Percentiles rank a stretch among this genome's conserved stretches.
These are phyloP conservation scores for Acrocyrtus sp. DNA, from an alignment of 2,888 invertebrate genomes.

Conservation along the genomic window DNA sequence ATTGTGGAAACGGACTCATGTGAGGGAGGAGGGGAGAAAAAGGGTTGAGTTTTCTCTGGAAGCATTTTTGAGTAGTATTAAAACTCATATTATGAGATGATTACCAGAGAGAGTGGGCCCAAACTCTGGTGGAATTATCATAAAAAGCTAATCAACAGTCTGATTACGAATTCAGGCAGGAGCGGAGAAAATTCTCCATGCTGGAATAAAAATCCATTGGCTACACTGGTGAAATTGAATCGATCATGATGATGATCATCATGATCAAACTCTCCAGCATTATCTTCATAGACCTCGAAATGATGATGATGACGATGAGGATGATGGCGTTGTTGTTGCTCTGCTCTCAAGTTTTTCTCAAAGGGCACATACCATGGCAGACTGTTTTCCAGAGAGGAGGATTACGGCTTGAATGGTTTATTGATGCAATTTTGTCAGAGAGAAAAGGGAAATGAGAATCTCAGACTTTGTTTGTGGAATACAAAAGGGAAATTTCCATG, in stretches of 20 bases:
- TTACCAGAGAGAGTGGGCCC: too few species aligned
- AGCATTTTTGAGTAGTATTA: too few species aligned
- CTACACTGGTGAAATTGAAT: constrained; percentile 30
- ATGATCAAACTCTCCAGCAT: constrained; percentile 9
- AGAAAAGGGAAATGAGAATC: constrained; percentile 50
- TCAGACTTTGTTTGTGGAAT: constrained; percentile 46
- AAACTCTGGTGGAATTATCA: constrained; percentile 47
- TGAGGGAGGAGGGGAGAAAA: neutral
- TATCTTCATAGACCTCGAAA: constrained; percentile 1
- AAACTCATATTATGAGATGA: too few species aligned
- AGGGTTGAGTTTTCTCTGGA: too few species aligned
- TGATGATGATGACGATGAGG: constrained; percentile 4
- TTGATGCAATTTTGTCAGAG: constrained; percentile 54
- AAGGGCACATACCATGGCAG: constrained; percentile 48
- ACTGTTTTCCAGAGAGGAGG: constrained; percentile 18
- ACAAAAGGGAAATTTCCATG: constrained; percentile 50
- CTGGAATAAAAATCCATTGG: constrained; percentile 48
- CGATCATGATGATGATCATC: constrained; percentile 31
- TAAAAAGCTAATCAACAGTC: constrained; percentile 54
- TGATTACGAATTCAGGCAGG: constrained; percentile 46
- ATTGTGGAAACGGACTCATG: too few species aligned
- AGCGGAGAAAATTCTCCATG: too few species aligned
- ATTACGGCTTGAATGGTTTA: constrained; percentile 52
- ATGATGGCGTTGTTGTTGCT: constrained; percentile 8
- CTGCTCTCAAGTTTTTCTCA: constrained; percentile 33